Conservation (phyloP, 2,888 invertebrate species). For the Drosophila peninsularis region DNA sequence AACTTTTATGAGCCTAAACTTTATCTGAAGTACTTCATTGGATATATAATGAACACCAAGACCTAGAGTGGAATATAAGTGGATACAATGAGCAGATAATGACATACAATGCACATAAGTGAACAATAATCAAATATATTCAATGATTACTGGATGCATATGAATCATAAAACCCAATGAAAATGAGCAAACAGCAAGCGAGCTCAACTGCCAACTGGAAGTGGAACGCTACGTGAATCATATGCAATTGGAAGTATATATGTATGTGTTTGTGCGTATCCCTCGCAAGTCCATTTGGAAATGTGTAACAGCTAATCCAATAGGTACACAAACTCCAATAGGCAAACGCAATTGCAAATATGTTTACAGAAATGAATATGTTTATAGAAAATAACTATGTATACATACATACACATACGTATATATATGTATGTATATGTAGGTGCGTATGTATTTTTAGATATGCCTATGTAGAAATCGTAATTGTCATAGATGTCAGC, state of each 20-base stretch:
- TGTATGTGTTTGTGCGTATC: background rate
- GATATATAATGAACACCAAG: too few species aligned
- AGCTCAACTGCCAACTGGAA: background rate
- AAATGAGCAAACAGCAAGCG: background rate
- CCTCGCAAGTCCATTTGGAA: background rate
- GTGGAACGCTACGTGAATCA: background rate
- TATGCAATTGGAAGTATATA: background rate
- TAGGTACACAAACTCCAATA: background rate
- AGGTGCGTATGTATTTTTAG: background rate
- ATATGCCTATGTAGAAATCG: conserved; percentile 37
- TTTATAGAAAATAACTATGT: background rate
- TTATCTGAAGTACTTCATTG: too few species aligned
- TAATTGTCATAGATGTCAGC: conserved; percentile 37
- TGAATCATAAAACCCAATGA: conserved; percentile 5
- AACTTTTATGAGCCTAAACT: too few species aligned
- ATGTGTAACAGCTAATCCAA: background rate
- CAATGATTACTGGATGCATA: background rate
- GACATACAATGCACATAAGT: too few species aligned
- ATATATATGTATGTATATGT: background rate
- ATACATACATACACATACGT: background rate
- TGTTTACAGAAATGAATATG: conserved; percentile 2
- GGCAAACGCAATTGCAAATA: conserved; percentile 7
- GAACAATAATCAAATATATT: background rate
- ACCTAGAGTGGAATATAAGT: background rate
- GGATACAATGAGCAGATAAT: background rate